Evolutionary conservation across 1,140 invertebrate species (phyloP), one percentile per base, ranked within the genome.

Genomic region (Capitella teleta): DNA sequence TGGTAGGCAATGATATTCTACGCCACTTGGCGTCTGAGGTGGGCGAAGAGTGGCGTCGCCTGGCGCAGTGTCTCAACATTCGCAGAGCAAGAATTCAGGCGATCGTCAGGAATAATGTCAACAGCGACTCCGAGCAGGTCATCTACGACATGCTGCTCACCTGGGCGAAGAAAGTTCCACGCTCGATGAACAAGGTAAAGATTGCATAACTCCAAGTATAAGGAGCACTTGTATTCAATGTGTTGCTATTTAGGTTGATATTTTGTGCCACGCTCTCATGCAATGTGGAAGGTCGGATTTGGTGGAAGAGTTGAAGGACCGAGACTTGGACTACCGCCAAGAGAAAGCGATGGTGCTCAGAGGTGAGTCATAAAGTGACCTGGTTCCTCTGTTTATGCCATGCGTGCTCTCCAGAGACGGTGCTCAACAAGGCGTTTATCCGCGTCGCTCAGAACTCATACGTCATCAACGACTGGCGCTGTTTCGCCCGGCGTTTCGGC

Each of bases 91-190:
- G 66, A 1, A 57, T 68, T 1, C 64, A 66, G 52, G 66, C 66
- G 8, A 68, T 68, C 26, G 24, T 68, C 5, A 36, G 65, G 36
- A 54, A 57, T 26, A 50, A 57, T 37, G 45, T 52, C 12, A 57
- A 47, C 42, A 41, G 19, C 19, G 58, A 60, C n/a, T 57, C 51
- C 2, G 52, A 61, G n/a, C 47, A 58, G 30, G 54, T 59, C 8
- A 50, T 60, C 18, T 65, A 64, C 42, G 64, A 68, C 45, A 63
- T 68, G 59, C 47, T 68, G 47, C 51, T 61, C 3, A 64, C 62
- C 0, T 68, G 66, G 66, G 61, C 60, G 2, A 68, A 68, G 47
- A 40, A 59, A 26, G 40, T 66, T 8, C 66, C 66, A 8, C 44
- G 56, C 44, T 40, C 58, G 24, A 48, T 60, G 3, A 58, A 66